These are phyloP conservation scores for Dascillus cervinus DNA, from an alignment of 2,888 invertebrate species.

Conservation along the genomic window DNA sequence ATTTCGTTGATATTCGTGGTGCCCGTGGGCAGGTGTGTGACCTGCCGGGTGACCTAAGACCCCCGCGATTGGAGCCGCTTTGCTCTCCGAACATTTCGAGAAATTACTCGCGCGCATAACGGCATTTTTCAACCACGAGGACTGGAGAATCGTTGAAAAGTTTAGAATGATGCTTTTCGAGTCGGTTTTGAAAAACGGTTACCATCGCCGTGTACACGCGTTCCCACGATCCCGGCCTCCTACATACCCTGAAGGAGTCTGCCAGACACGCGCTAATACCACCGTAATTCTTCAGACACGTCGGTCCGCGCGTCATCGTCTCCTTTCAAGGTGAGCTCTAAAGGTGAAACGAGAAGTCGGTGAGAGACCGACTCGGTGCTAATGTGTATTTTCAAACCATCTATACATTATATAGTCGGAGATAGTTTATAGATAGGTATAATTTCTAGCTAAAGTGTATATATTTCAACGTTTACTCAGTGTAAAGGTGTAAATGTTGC, in stretches of 20 bases:
- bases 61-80: conserved; percentile 9
- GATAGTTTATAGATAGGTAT: conserved; percentile 24
- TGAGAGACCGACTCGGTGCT: too few species aligned
- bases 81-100: too few species aligned
- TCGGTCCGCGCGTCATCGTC: conserved; percentile 9
- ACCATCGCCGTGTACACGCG: conserved; percentile 21
- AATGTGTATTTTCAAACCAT: conserved; percentile 9
- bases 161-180: too few species aligned
- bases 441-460: conserved; percentile 20
- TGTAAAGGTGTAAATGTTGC: conserved; percentile 26
- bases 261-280: conserved; percentile 37
- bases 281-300: conserved; percentile 14
- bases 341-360: too few species aligned
- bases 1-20: conserved; percentile 18
- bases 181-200: conserved; percentile 18
- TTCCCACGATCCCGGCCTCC: conserved; percentile 30
- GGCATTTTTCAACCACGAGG: too few species aligned
- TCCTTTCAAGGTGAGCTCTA: too few species aligned
- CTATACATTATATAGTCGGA: conserved; percentile 12
- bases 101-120: too few species aligned
- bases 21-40: conserved; percentile 21
- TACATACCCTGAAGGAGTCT: conserved; percentile 39
- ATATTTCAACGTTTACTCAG: conserved; percentile 23
- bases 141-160: too few species aligned
- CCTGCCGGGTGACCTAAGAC: conserved; percentile 22